phyloP scores from a whole-genome alignment of 2,888 invertebrate genomes.

The Trichogramma evanescens region DNA sequence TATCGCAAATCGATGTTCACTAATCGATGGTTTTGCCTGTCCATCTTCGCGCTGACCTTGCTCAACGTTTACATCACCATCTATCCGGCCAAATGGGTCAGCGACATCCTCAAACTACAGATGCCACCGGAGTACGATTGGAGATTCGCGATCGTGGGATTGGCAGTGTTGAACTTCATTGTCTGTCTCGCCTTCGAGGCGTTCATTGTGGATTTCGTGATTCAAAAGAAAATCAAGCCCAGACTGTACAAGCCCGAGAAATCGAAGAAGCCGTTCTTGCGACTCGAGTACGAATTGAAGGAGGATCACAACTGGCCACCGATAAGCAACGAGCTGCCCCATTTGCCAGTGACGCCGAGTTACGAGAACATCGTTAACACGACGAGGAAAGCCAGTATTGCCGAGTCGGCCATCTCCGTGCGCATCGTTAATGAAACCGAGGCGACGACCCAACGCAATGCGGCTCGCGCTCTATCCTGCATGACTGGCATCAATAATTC shows the following conservation, averaged over 20 bases:
- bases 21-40: slow-evolving; percentile 51
- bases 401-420: slow-evolving; percentile 16
- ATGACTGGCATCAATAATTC: too few relatives aligned
- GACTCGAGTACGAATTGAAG: slow-evolving; percentile 54
- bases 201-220: slow-evolving; percentile 54
- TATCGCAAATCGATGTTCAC: slow-evolving; percentile 58
- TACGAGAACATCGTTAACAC: slow-evolving; percentile 31
- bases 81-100: slow-evolving; percentile 49
- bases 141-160: slow-evolving; percentile 44
- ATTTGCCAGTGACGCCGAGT: slow-evolving; percentile 32
- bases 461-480: too few relatives aligned
- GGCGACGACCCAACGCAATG: neutral
- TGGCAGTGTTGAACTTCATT: slow-evolving; percentile 50
- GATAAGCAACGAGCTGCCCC: slow-evolving; percentile 32
- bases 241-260: slow-evolving; percentile 52
- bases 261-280: slow-evolving; percentile 57
- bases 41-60: slow-evolving; percentile 48
- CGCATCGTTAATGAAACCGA: slow-evolving; percentile 18
- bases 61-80: slow-evolving; percentile 52
- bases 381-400: slow-evolving; percentile 20
- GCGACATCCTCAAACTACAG: slow-evolving; percentile 38
- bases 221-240: slow-evolving; percentile 52
- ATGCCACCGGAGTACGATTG: slow-evolving; percentile 44
- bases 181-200: slow-evolving; percentile 54
- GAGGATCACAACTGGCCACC: slow-evolving; percentile 60